Base-by-base conservation (phyloP, 2,888 invertebrate species). In the Microchrysa polita region DNA sequence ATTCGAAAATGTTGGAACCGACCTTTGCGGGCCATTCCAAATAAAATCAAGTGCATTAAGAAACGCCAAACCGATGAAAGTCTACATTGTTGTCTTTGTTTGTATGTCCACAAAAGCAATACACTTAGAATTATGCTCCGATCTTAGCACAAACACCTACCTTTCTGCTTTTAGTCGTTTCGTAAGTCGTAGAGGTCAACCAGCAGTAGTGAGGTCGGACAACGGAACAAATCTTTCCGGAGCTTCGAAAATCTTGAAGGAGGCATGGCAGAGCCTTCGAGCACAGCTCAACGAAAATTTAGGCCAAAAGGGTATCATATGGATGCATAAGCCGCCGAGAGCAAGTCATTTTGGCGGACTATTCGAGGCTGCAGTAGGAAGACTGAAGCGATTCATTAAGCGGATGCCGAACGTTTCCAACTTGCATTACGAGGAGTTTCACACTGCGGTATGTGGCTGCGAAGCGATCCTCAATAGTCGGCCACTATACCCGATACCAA, bases 71-170 rank as follows among this genome's bases (percentile, higher is more conserved):
- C 18, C 57, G 2, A 20, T 57, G 20, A 9, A 57, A 57, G 57
- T 18, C 5, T 57, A 57, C 22, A 16, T 57, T 20, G 57, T 1
- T 12, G 57, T 57, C 4, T 57, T 57, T 12, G 22, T 20, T 18
- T 57, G 22, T 20, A 2, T 57, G 57, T n/a, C 57, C 57, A 57
- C 57, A 12, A 57, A 57, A 12, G 12, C 12, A 20, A 57, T 57
- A 9, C 57, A 57, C 18, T 20, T 57, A 2, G 57, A 57, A 12
- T 5, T 57, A 7, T 52, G 52, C 52, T 52, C 52, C 5, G 52
- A 52, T 52, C 12, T 14, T 10, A 52, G 7, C 16, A 52, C n/a
- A n/a, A n/a, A n/a, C 52, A 52, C 52, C 4, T 52, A 52, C 12
- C 16, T 52, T 5, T 52, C 16, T 10, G 52, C 52, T 4, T 52